A percentile compares a stretch with the other conserved stretches of the same genome.
Conservation (phyloP, 2,797 vertebrate species). For the Takifugu rubripes region DNA sequence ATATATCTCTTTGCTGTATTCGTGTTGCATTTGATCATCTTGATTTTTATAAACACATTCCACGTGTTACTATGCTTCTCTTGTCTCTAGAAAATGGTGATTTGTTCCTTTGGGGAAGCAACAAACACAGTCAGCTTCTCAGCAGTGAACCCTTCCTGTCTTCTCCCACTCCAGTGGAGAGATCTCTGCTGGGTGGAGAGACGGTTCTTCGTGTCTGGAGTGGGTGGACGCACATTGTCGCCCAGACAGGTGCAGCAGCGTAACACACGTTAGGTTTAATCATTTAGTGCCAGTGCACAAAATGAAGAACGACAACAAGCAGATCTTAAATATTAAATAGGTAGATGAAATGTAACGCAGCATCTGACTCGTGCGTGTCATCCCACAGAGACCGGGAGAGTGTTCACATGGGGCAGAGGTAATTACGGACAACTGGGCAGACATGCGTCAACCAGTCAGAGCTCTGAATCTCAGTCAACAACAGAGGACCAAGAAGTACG, state of each 20-base stretch:
- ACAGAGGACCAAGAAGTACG: conserved; percentile 20
- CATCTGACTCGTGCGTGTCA: not conserved
- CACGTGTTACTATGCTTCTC: not conserved
- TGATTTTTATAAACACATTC: not conserved
- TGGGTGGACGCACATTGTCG: conserved; percentile 91
- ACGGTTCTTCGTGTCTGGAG: conserved; percentile 79
- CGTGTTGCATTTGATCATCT: not conserved
- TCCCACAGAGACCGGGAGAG: conserved; percentile 79
- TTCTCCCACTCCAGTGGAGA: conserved; percentile 74
- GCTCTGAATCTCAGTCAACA: conserved; percentile 32
- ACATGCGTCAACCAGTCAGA: conserved; percentile 15
- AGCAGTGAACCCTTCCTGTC: conserved; percentile 73
- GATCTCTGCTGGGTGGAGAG: conserved; percentile 74
- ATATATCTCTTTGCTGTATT: not conserved
- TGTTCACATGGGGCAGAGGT: conserved; percentile 90
- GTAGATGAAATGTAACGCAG: not conserved
- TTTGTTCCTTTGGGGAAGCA: conserved; percentile 90
- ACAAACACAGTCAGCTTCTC: conserved; percentile 85
- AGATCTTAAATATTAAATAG: not conserved
- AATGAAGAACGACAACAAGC: too few relatives aligned
- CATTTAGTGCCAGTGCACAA: too few relatives aligned
- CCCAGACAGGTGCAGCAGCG: conserved; percentile 80
- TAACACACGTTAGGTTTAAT: not conserved
- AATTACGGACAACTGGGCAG: conserved; percentile 90
- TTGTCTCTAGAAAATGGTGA: conserved; percentile 74